Percentiles rank a stretch among this genome's conserved stretches.
Evolutionary conservation across 2,888 invertebrate genomes (phyloP).

Genomic region (Acanthoscelides obtectus): DNA sequence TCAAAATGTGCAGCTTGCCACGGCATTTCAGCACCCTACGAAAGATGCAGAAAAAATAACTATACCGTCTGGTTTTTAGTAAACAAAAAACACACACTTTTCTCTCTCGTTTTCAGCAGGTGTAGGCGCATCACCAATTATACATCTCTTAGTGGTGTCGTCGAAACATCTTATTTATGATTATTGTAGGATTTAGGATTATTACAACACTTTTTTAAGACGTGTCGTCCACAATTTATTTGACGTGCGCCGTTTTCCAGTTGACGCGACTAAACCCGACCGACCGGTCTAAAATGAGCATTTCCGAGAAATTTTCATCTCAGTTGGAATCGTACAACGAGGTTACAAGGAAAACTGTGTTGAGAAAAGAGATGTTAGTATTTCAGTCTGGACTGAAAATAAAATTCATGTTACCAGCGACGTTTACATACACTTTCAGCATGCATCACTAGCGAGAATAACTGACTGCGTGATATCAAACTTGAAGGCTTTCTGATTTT

Average conservation of each 20-base stretch:
- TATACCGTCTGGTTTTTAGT: background rate
- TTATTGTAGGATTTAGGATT: background rate
- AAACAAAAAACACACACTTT: background rate
- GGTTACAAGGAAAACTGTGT: background rate
- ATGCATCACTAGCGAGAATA: too few species aligned
- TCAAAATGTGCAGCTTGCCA: background rate
- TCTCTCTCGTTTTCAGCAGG: too few species aligned
- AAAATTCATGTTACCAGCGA: background rate
- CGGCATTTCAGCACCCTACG: background rate
- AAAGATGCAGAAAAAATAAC: background rate
- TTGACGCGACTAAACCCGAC: background rate
- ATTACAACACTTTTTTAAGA: background rate
- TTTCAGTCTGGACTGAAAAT: background rate
- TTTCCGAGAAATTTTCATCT: background rate
- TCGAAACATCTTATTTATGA: background rate
- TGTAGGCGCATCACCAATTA: background rate
- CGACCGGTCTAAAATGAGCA: background rate
- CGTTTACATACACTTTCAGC: background rate
- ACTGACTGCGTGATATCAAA: too few species aligned
- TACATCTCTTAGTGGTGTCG: background rate
- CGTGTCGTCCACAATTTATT: background rate
- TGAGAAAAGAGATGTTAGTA: background rate
- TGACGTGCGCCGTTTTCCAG: background rate
- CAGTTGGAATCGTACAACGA: background rate
- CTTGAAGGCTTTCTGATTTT: too few species aligned